Percentiles rank a stretch among this genome's conserved stretches.
Conservation (phyloP, 1,140 invertebrate species). For the Samia ricini region DNA sequence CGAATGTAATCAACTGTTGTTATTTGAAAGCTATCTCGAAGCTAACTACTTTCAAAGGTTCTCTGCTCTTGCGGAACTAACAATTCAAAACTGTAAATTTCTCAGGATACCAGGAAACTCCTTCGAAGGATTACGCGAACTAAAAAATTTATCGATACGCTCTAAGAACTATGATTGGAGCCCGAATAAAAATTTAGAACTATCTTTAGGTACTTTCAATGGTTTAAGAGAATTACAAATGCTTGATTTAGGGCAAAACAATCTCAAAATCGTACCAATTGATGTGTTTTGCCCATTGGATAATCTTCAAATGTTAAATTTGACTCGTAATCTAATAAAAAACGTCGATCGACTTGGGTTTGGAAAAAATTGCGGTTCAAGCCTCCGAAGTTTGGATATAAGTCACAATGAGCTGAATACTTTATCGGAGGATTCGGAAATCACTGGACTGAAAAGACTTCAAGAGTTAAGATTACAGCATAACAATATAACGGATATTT, state of each 20-base stretch:
- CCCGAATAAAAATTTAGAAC: constrained; percentile 82
- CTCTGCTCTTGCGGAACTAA: constrained; percentile 84
- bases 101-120: constrained; percentile 86
- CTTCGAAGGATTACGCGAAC: constrained; percentile 85
- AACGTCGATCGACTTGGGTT: constrained; percentile 86
- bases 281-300: constrained; percentile 87
- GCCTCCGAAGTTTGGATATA: constrained; percentile 85
- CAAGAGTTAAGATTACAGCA: constrained; percentile 88
- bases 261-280: constrained; percentile 85
- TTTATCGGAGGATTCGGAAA: constrained; percentile 84
- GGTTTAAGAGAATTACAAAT: constrained; percentile 86
- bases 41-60: constrained; percentile 86
- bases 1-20: constrained; percentile 86
- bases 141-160: constrained; percentile 86
- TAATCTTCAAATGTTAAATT: constrained; percentile 89
- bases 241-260: constrained; percentile 89
- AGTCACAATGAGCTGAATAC: constrained; percentile 87
- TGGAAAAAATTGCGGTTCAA: constrained; percentile 78
- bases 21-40: constrained; percentile 88
- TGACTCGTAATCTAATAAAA: constrained; percentile 87
- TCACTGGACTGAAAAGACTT: constrained; percentile 84
- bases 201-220: constrained; percentile 82
- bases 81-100: constrained; percentile 88
- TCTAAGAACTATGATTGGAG: constrained; percentile 89
- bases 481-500: constrained; percentile 89